These are phyloP conservation scores for Hartigia nigra DNA, from an alignment of 2,888 invertebrate genomes.

Conservation along the genomic window DNA sequence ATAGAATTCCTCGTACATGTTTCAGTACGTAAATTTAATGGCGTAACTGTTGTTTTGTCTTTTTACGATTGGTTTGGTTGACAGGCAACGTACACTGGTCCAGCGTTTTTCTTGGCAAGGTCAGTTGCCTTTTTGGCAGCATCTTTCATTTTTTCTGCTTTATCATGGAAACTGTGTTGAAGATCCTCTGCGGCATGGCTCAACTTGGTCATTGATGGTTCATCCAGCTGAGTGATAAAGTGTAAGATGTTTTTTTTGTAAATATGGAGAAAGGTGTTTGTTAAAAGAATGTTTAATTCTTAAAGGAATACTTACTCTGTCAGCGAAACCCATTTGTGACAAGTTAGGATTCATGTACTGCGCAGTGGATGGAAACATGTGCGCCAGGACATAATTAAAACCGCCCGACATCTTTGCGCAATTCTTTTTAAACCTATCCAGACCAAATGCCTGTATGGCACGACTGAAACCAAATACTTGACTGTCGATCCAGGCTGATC, in stretches of 20 bases:
- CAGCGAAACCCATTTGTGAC: constrained; percentile 52
- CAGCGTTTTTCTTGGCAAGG: constrained; percentile 74
- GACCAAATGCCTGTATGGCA: constrained; percentile 89
- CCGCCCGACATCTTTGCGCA: constrained; percentile 85
- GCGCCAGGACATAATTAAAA: constrained; percentile 83
- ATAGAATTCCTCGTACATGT: neutral
- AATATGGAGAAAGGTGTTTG: neutral
- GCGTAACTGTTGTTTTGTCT: neutral
- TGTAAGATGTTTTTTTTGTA: neutral
- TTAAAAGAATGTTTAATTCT: neutral
- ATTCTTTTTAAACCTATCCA: constrained; percentile 90
- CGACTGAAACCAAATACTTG: constrained; percentile 88
- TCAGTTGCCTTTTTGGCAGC: constrained; percentile 85
- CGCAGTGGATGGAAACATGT: constrained; percentile 75
- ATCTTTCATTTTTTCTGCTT: constrained; percentile 76
- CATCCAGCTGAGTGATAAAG: constrained; percentile 42
- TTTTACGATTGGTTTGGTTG: constrained; percentile 59
- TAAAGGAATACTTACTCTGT: constrained; percentile 32
- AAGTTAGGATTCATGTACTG: constrained; percentile 53
- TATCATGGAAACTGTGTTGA: constrained; percentile 59
- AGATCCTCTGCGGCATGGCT: constrained; percentile 59
- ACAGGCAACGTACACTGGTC: constrained; percentile 64
- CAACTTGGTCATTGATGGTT: constrained; percentile 47
- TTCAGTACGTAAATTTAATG: neutral
- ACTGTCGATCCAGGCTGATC: constrained; percentile 91